Conservation (phyloP, 2,113 vertebrate genomes). For the Sceloporus tristichus region DNA sequence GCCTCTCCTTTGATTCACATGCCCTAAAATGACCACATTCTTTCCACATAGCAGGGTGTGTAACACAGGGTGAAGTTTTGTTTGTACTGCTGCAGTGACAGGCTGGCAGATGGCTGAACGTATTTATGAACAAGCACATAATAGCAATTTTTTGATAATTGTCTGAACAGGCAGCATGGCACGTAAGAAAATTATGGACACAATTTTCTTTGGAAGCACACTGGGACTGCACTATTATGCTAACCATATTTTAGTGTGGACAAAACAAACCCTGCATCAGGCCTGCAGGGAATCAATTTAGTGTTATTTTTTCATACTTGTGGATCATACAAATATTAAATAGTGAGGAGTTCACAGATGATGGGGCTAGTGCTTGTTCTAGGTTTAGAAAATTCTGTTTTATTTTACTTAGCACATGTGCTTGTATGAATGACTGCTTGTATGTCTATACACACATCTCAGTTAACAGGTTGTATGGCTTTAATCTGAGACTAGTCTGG, state of each 20-base stretch:
- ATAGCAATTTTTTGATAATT: slow-evolving; percentile 35
- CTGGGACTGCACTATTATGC: not conserved
- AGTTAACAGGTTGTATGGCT: not conserved
- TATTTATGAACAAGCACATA: slow-evolving; percentile 14
- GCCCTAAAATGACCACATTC: not conserved
- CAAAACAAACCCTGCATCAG: not conserved
- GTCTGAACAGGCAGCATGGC: not conserved
- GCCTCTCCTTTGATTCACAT: not conserved
- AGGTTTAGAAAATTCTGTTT: not conserved
- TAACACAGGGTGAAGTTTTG: not conserved
- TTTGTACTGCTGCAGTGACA: not conserved
- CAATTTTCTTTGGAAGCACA: not conserved
- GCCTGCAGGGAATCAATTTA: not conserved
- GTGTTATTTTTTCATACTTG: not conserved
- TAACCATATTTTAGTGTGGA: not conserved
- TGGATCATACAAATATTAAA: not conserved
- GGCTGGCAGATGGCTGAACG: not conserved
- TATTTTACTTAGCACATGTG: not conserved
- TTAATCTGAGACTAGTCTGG: too few relatives aligned
- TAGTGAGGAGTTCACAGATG: not conserved
- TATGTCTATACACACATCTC: not conserved
- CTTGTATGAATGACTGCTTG: not conserved
- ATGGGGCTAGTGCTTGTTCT: not conserved
- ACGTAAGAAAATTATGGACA: not conserved
- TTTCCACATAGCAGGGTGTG: not conserved